phyloP scores from a whole-genome alignment of 2,797 vertebrate species.

The Hydrophis major region DNA sequence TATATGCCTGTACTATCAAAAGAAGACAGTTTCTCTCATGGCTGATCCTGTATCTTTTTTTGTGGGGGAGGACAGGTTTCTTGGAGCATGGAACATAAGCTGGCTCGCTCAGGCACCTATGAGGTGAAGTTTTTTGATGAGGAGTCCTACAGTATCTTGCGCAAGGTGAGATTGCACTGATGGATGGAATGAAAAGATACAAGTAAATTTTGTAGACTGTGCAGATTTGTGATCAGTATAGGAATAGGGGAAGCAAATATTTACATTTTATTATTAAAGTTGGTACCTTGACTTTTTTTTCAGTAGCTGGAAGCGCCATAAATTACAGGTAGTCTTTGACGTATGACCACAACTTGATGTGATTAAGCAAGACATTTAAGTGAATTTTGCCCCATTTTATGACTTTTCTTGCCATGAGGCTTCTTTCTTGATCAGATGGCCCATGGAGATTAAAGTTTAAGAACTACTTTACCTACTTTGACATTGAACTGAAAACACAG shows the following conservation, averaged over 20 bases:
- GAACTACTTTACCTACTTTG: not conserved
- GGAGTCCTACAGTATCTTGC: constrained; percentile 87
- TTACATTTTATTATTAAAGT: not conserved
- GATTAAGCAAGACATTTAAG: not conserved
- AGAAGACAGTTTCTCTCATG: not conserved
- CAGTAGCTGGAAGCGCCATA: not conserved
- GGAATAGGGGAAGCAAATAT: too few species aligned
- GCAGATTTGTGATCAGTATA: not conserved
- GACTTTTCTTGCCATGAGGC: not conserved
- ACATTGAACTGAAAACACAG: not conserved
- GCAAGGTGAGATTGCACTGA: constrained; percentile 74
- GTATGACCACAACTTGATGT: not conserved
- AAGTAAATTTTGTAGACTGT: not conserved
- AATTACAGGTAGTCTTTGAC: not conserved
- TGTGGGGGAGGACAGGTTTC: constrained; percentile 75
- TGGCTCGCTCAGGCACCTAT: constrained; percentile 86
- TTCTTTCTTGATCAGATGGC: not conserved
- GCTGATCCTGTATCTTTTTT: not conserved
- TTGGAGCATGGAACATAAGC: constrained; percentile 90
- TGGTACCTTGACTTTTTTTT: not conserved
- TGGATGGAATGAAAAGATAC: not conserved
- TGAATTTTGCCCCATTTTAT: not conserved
- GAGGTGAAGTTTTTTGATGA: constrained; percentile 93
- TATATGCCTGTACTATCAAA: not conserved
- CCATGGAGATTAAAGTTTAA: not conserved